A percentile compares a stretch with the other conserved stretches of the same genome.
Evolutionary conservation across 2,797 vertebrate genomes (phyloP).

Genomic region (Chiloscyllium punctatum): DNA sequence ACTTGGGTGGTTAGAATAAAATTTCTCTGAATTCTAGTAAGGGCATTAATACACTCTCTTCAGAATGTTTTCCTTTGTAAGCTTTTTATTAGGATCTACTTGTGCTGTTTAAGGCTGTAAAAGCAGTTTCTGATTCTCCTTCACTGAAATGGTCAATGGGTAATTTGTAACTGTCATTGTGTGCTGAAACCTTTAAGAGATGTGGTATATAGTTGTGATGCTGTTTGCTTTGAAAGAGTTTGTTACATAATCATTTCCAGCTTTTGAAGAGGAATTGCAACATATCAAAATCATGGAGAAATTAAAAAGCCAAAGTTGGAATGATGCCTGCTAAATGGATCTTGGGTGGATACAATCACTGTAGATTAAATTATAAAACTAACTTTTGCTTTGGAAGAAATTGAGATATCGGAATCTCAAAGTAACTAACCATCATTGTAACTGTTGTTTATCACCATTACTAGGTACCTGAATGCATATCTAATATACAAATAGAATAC

Average conservation of each 20-base stretch:
- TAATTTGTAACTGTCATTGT: neutral
- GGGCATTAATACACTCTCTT: neutral
- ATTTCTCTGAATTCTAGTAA: neutral
- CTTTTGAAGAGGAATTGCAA: neutral
- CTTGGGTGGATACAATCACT: neutral
- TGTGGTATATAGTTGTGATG: neutral
- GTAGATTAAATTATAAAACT: neutral
- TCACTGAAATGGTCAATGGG: neutral
- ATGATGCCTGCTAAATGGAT: neutral
- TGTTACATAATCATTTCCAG: neutral
- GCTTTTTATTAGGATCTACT: neutral
- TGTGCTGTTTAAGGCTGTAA: neutral
- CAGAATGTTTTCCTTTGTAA: neutral
- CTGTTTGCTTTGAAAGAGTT: neutral
- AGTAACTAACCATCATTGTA: neutral
- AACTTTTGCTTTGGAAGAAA: neutral
- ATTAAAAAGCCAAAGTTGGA: neutral
- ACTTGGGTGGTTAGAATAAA: neutral
- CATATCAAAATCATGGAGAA: neutral
- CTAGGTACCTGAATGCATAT: neutral
- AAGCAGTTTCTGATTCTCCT: neutral
- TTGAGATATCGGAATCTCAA: neutral
- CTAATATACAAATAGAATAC: neutral
- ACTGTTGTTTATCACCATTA: neutral
- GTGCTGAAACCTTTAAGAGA: neutral